phyloP scores from a whole-genome alignment of 2,888 invertebrate genomes.

The Ectropis crepuscularia region DNA sequence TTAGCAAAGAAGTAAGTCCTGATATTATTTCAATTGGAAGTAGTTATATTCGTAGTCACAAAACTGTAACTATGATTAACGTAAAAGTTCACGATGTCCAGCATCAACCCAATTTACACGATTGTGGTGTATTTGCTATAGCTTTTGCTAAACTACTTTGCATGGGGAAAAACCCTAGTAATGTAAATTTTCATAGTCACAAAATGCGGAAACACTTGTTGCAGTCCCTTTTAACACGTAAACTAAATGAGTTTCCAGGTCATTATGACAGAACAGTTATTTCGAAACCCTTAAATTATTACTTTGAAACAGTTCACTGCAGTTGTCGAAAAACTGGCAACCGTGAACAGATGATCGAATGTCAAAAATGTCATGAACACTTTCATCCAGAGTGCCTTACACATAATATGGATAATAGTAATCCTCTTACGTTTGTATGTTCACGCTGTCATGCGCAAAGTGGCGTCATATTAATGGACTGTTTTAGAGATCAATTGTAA shows the following conservation, averaged over 20 bases:
- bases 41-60: constrained; percentile 4
- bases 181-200: background rate
- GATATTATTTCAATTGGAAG: constrained; percentile 13
- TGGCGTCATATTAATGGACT: background rate
- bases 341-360: background rate
- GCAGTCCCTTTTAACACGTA: background rate
- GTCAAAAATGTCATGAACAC: background rate
- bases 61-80: background rate
- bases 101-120: constrained; percentile 2
- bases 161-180: constrained; percentile 7
- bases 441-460: background rate
- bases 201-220: background rate
- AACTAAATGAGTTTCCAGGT: background rate
- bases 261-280: background rate
- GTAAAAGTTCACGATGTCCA: constrained; percentile 2
- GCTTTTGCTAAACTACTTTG: constrained; percentile 13
- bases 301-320: background rate
- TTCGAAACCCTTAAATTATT: background rate
- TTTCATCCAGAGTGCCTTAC: background rate
- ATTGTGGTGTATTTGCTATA: constrained; percentile 14
- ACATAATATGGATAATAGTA: background rate
- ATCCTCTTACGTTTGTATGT: background rate
- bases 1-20: constrained; percentile 2
- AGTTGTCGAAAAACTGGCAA: background rate
- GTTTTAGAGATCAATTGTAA: background rate